phyloP scores from a whole-genome alignment of 2,797 vertebrate species.

The Molothrus aeneus region DNA sequence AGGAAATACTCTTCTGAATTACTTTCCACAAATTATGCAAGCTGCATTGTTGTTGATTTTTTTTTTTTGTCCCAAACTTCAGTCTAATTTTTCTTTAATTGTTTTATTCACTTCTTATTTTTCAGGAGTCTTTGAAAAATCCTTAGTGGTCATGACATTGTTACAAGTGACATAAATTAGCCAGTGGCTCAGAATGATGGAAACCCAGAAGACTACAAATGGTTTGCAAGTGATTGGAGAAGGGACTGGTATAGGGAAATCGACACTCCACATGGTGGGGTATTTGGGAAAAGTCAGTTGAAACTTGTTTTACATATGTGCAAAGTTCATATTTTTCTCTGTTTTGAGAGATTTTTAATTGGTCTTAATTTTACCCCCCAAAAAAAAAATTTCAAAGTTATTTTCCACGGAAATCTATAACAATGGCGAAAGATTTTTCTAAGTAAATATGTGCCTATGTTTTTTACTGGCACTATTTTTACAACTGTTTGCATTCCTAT shows the following conservation, averaged over 20 bases:
- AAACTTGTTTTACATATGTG: conserved; percentile 89
- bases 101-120: conserved; percentile 80
- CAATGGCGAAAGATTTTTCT: conserved; percentile 90
- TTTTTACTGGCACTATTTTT: conserved; percentile 32
- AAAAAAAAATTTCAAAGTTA: conserved; percentile 3
- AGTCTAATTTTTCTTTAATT: conserved; percentile 74
- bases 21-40: neutral
- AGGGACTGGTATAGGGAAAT: conserved; percentile 91
- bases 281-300: conserved; percentile 99
- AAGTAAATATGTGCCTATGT: conserved; percentile 72
- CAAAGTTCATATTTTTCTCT: conserved; percentile 82
- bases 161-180: conserved; percentile 87
- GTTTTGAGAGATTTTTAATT: conserved; percentile 73
- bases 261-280: conserved; percentile 91
- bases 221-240: conserved; percentile 91
- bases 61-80: neutral
- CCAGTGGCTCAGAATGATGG: conserved; percentile 84
- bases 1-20: neutral
- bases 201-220: conserved; percentile 85
- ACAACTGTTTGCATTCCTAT: conserved; percentile 2
- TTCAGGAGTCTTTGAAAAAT: conserved; percentile 83
- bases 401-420: conserved; percentile 88
- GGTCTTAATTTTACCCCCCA: conserved; percentile 62
- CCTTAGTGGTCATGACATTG: conserved; percentile 82
- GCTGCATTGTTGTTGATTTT: neutral